phyloP scores from a whole-genome alignment of 1,140 invertebrate genomes.

The Apolygus lucorum region DNA sequence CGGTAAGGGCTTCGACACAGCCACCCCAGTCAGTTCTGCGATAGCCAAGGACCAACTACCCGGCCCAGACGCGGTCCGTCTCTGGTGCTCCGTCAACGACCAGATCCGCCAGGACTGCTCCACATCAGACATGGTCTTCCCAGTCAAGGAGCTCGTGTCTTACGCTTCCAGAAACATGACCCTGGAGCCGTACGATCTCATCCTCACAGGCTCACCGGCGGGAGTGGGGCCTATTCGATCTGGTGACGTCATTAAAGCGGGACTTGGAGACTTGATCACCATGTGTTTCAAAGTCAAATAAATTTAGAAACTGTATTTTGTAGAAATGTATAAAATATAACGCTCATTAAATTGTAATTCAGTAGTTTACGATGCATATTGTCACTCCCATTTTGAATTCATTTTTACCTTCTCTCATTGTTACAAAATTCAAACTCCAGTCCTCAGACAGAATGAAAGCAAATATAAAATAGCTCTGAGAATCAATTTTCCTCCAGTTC shows the following conservation, averaged over 20 bases:
- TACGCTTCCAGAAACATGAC: slow-evolving; percentile 64
- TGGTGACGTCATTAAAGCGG: slow-evolving; percentile 63
- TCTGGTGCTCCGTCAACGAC: slow-evolving; percentile 58
- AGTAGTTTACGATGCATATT: no score
- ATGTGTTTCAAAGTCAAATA: slow-evolving; percentile 44
- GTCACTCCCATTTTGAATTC: no score
- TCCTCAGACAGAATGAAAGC: no score
- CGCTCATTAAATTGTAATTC: no score
- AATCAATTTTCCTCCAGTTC: no score
- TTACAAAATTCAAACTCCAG: no score
- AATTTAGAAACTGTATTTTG: no score
- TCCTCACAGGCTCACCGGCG: slow-evolving; percentile 68
- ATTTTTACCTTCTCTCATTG: no score
- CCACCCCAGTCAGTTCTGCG: slow-evolving; percentile 65
- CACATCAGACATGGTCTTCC: slow-evolving; percentile 65
- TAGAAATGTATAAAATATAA: no score
- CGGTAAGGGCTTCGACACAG: slow-evolving; percentile 73
- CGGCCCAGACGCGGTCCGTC: slow-evolving; percentile 51
- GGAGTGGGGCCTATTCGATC: slow-evolving; percentile 55
- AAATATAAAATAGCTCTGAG: no score
- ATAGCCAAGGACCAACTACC: slow-evolving; percentile 50
- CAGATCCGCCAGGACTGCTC: slow-evolving; percentile 47
- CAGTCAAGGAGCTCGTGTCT: slow-evolving; percentile 53
- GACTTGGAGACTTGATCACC: slow-evolving; percentile 46
- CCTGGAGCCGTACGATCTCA: slow-evolving; percentile 63